These are phyloP conservation scores for Stichodactyla mertensii DNA, from an alignment of 64 coral and sea anemone species.

Conservation along the genomic window DNA sequence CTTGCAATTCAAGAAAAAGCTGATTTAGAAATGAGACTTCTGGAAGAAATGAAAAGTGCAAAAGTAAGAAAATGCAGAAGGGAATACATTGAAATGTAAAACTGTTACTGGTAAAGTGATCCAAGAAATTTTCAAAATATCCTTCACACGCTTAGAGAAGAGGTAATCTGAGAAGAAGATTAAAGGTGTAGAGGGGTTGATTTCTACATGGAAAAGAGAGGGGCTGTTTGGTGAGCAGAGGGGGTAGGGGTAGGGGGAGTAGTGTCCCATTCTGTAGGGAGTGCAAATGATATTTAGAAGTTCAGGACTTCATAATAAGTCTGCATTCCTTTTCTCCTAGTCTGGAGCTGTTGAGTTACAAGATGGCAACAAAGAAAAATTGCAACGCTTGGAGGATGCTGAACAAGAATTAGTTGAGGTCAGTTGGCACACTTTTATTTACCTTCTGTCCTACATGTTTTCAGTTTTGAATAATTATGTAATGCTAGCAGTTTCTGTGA, in stretches of 20 bases:
- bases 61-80: conserved; percentile 33
- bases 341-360: conserved; percentile 44
- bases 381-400: conserved; percentile 68
- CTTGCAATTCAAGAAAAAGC: conserved; percentile 75
- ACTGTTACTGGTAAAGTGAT: no score
- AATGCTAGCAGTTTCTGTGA: no score
- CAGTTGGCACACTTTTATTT: neutral
- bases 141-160: no score
- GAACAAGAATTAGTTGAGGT: conserved; percentile 47
- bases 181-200: no score
- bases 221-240: no score
- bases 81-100: neutral
- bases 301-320: no score
- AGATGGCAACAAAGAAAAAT: conserved; percentile 66
- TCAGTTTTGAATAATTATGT: neutral
- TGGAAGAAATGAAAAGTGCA: conserved; percentile 65
- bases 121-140: no score
- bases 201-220: no score
- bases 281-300: no score
- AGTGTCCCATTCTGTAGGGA: no score
- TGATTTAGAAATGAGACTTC: conserved; percentile 67
- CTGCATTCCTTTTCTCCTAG: neutral
- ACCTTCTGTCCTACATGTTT: neutral
- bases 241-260: no score
- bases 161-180: no score